These are phyloP conservation scores for Coregonus ussuriensis DNA, from an alignment of 2,797 vertebrate genomes.

Conservation along the genomic window DNA sequence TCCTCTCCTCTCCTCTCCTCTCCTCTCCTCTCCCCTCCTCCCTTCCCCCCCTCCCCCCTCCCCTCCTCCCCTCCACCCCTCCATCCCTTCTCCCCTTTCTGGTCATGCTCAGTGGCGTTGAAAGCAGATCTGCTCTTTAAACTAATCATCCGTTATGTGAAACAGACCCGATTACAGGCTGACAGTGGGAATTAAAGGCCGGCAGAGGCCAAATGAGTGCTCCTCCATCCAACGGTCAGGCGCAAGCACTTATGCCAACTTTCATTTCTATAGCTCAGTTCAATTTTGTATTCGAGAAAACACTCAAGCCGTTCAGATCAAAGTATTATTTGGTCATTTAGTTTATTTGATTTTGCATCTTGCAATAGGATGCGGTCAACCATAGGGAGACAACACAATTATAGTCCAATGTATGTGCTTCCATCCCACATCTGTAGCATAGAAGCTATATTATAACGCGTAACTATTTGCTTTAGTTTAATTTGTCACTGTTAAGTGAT, in stretches of 20 bases:
- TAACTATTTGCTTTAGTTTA: neutral
- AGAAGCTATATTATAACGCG: neutral
- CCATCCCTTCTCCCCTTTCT: neutral
- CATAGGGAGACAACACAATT: neutral
- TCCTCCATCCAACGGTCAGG: conserved; percentile 51
- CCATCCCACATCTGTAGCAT: neutral
- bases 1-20: no score
- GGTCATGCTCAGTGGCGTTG: conserved; percentile 83
- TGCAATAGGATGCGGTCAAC: neutral
- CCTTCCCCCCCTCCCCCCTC: fast-evolving
- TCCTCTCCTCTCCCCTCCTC: no score
- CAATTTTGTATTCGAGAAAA: conserved; percentile 47
- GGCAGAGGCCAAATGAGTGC: conserved; percentile 21
- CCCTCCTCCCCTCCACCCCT: neutral
- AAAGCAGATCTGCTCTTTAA: conserved; percentile 87
- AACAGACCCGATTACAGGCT: conserved; percentile 94
- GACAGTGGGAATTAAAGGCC: conserved; percentile 84
- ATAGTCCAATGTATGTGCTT: neutral
- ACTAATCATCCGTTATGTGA: conserved; percentile 92
- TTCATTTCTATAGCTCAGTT: conserved; percentile 54
- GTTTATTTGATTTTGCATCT: neutral
- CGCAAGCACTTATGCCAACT: conserved; percentile 52
- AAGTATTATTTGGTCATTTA: neutral
- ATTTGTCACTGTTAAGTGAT: neutral
- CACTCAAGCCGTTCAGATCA: neutral